Evolutionary conservation across 2,888 invertebrate genomes (phyloP).

Genomic region (Amiota communis): DNA sequence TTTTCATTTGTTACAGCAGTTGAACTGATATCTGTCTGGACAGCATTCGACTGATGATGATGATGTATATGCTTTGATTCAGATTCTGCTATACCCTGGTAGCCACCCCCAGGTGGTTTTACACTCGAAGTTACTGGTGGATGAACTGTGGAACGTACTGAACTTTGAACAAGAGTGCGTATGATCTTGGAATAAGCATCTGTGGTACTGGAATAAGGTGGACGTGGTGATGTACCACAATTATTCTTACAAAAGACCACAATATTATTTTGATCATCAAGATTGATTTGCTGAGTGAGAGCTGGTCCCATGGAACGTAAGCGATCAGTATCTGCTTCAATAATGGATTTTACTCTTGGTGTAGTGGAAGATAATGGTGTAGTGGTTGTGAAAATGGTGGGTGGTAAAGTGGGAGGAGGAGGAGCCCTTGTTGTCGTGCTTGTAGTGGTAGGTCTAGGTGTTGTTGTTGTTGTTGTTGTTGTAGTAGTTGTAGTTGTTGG

Average conservation of each 20-base stretch:
- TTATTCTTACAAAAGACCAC: conserved; percentile 71
- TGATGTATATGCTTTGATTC: conserved; percentile 23
- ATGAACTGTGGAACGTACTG: conserved; percentile 70
- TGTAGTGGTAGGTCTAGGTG: conserved; percentile 28
- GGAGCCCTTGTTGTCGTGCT: conserved; percentile 7
- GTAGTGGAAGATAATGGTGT: conserved; percentile 19
- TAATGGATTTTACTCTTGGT: conserved; percentile 44
- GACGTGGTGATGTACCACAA: conserved; percentile 51
- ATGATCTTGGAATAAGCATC: conserved; percentile 74
- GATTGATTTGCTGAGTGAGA: conserved; percentile 62
- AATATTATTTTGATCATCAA: conserved; percentile 69
- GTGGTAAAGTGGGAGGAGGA: conserved; percentile 27
- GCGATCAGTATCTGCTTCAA: conserved; percentile 61
- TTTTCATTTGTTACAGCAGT: conserved; percentile 68
- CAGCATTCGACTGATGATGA: conserved; percentile 35
- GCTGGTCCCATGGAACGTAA: conserved; percentile 63
- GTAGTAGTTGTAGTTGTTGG: conserved; percentile 34
- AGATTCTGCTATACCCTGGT: conserved; percentile 53
- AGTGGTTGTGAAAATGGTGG: conserved; percentile 26
- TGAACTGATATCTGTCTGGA: conserved; percentile 53
- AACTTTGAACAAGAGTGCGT: conserved; percentile 75
- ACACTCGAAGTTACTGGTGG: conserved; percentile 54
- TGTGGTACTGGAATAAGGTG: conserved; percentile 67
- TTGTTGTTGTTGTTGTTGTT: conserved; percentile 35
- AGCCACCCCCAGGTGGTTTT: conserved; percentile 16